phyloP scores from a whole-genome alignment of 2,797 vertebrate genomes.

The Myiotriccus ornatus region DNA sequence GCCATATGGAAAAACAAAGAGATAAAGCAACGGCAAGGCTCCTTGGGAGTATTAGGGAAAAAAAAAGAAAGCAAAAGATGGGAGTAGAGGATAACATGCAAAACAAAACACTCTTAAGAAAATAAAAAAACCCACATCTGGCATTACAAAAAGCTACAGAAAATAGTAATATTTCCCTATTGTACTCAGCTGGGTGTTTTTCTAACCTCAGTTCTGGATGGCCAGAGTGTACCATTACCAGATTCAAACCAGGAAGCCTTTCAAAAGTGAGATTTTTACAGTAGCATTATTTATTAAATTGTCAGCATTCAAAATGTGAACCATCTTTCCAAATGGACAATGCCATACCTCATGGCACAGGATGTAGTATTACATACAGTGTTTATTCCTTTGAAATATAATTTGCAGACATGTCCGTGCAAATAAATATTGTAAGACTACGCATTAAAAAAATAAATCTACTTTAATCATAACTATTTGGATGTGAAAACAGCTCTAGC shows the following conservation, averaged over 20 bases:
- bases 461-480: background rate
- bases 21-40: background rate
- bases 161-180: background rate
- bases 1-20: background rate
- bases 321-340: background rate
- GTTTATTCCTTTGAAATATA: background rate
- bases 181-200: background rate
- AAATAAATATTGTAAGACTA: background rate
- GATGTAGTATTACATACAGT: background rate
- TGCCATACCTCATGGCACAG: background rate
- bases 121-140: background rate
- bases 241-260: background rate
- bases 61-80: too few species aligned
- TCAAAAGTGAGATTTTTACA: background rate
- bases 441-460: background rate
- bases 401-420: background rate
- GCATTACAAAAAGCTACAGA: background rate
- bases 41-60: background rate
- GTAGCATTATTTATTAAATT: background rate
- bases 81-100: background rate
- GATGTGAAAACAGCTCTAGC: background rate
- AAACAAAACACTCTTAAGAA: background rate
- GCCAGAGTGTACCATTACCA: background rate
- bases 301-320: background rate
- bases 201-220: background rate